phyloP scores from a whole-genome alignment of 2,888 invertebrate species.

The Oxytorus armatus region DNA sequence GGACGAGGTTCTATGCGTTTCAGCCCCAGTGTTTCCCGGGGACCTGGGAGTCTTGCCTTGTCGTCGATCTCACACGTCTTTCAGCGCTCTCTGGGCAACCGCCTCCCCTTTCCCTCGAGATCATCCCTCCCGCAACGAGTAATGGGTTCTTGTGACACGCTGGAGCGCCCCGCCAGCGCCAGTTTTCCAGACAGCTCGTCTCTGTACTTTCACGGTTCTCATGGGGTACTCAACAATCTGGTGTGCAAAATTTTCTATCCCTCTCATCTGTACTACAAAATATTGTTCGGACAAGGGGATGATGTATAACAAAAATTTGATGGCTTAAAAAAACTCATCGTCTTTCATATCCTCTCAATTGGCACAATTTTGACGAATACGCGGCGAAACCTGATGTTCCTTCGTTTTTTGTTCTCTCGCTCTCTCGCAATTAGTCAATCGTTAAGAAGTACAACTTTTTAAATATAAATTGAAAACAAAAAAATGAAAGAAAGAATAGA shows the following conservation, averaged over 20 bases:
- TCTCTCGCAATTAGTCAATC: not conserved
- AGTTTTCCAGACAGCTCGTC: constrained; percentile 48
- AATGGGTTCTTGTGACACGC: constrained; percentile 59
- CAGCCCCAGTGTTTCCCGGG: constrained; percentile 32
- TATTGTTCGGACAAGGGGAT: not conserved
- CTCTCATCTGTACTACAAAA: not conserved
- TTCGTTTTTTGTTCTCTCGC: not conserved
- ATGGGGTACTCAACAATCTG: constrained; percentile 42
- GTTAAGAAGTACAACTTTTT: constrained; percentile 16
- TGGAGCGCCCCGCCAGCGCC: constrained; percentile 41
- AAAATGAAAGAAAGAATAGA: constrained; percentile 28
- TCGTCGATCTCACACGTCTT: constrained; percentile 63
- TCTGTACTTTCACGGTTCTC: constrained; percentile 37
- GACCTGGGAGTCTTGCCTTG: constrained; percentile 30
- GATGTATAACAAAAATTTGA: not conserved
- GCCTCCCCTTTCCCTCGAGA: constrained; percentile 50
- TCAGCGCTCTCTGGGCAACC: constrained; percentile 37
- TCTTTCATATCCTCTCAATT: too few relatives aligned
- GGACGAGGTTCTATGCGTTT: constrained; percentile 1
- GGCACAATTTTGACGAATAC: not conserved
- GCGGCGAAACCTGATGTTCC: not conserved
- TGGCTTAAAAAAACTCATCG: too few relatives aligned
- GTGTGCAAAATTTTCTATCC: constrained; percentile 39
- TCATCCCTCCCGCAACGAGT: constrained; percentile 55
- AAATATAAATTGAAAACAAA: constrained; percentile 16